Evolutionary conservation across 2,113 vertebrate genomes (phyloP), one percentile per base, ranked within the genome.

Genomic region (Varanus komodoensis): DNA sequence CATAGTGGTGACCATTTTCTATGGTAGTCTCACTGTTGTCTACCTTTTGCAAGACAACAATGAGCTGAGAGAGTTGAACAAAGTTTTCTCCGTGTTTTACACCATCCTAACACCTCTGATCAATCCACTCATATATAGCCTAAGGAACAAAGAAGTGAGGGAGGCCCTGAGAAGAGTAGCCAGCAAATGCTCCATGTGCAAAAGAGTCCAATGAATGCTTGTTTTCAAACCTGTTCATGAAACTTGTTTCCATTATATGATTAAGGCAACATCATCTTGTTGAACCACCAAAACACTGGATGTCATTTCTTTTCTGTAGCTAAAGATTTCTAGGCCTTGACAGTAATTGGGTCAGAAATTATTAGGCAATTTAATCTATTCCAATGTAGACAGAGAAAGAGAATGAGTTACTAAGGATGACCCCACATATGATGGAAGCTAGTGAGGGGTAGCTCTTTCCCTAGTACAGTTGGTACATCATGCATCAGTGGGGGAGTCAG

Each of bases 1-100:
- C 6, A 89, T 87, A 7, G 93, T 93, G 23, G 89, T 92, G 48
- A 89, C 88, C 1, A 89, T 92, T n/a, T 93, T 93, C 81, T 93
- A 92, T 71, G 87, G 82, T 2, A 78, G 86, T 6, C 74, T 86
- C 25, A 87, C 80, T 23, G 69, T 80, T 52, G 91, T 89, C 29
- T 93, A 92, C 11, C 57, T 94, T 27, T 88, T 89, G 57, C 88
- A 38, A 78, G 82, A 84, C 19, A 78, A 2, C 23, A 67, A 29
- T 38, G 57, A 68, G 68, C 12, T 89, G 57, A 77, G 25, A 78
- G 73, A 78, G 25, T 5, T 89, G 50, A 84, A 89, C 21, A 89
- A 84, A 78, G 19, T 52, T 6, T 84, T 89, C 21, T 84, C 88
- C 29, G 38, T 78, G 6, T 84, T 78, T 78, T 89, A 89, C 1